Percentiles rank a stretch among this genome's conserved stretches.
phyloP scores from a whole-genome alignment of 2,113 vertebrate genomes.

The Plecotus auritus region DNA sequence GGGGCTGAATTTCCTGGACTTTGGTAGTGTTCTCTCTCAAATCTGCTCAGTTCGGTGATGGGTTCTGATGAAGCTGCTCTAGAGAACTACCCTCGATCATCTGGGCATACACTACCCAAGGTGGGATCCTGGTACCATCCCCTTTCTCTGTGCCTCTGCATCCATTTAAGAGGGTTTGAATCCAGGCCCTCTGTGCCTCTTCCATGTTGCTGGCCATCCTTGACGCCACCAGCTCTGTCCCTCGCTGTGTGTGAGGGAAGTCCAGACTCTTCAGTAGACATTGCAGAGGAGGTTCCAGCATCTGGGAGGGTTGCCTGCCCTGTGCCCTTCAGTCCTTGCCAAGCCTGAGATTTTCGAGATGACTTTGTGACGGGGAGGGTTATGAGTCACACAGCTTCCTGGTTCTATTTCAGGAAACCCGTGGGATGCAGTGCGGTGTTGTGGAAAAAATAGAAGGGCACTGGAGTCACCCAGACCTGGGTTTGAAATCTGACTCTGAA shows the following conservation, averaged over 20 bases:
- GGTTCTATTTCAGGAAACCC: constrained; percentile 50
- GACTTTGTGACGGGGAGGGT: not conserved
- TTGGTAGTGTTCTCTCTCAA: not conserved
- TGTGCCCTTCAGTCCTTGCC: not conserved
- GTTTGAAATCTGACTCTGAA: not conserved
- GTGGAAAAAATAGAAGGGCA: not conserved
- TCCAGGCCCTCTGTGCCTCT: not conserved
- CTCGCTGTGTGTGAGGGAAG: not conserved
- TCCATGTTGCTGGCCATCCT: no score
- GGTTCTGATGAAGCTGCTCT: not conserved
- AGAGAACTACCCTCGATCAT: not conserved
- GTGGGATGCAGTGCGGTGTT: constrained; percentile 2
- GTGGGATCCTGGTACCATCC: no score
- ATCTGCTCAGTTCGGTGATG: not conserved
- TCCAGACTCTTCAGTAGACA: not conserved
- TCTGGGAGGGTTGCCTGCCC: not conserved
- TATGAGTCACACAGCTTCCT: constrained; percentile 4
- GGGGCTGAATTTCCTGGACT: not conserved
- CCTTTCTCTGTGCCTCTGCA: not conserved
- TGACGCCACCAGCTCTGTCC: not conserved
- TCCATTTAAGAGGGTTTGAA: accelerated
- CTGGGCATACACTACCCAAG: accelerated
- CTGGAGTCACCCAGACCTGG: not conserved
- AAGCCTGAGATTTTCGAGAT: constrained; percentile 28
- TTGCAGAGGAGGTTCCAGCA: not conserved